Evolutionary conservation across 2,797 vertebrate species (phyloP).

Genomic region (Moxostoma hubbsi): DNA sequence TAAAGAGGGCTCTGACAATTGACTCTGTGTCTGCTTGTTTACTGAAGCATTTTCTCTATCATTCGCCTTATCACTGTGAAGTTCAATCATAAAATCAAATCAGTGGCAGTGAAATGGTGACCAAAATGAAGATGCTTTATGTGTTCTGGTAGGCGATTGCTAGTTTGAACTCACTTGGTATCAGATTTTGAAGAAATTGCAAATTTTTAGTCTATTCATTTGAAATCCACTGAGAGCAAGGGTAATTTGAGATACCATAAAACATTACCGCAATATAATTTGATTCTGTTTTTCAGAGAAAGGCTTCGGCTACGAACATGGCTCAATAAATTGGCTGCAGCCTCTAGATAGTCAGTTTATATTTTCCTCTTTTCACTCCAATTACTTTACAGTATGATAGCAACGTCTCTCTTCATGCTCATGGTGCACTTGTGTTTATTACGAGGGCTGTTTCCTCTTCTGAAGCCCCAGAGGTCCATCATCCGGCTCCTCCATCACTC

Average conservation of each 20-base stretch:
- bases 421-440: constrained; percentile 19
- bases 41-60: constrained; percentile 39
- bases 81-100: constrained; percentile 42
- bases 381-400: constrained; percentile 19
- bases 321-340: constrained; percentile 24
- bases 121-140: background rate
- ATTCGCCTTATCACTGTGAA: constrained; percentile 26
- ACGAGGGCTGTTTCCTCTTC: constrained; percentile 43
- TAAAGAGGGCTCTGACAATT: constrained; percentile 36
- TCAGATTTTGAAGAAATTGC: constrained; percentile 23
- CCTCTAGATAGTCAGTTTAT: constrained; percentile 31
- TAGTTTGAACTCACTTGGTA: constrained; percentile 22
- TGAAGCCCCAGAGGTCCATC: constrained; percentile 31
- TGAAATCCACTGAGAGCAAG: constrained; percentile 25
- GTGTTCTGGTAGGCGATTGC: constrained; percentile 19
- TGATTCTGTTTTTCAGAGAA: constrained; percentile 34
- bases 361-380: constrained; percentile 35
- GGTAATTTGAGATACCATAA: constrained; percentile 21
- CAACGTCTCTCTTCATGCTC: constrained; percentile 3
- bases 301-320: background rate
- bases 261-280: constrained; percentile 18
- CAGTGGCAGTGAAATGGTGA: constrained; percentile 11
- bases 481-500: constrained; percentile 28
- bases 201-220: constrained; percentile 32
- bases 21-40: constrained; percentile 42